Conservation (phyloP, 2,888 invertebrate genomes). For the Synanthedon formicaeformis region DNA sequence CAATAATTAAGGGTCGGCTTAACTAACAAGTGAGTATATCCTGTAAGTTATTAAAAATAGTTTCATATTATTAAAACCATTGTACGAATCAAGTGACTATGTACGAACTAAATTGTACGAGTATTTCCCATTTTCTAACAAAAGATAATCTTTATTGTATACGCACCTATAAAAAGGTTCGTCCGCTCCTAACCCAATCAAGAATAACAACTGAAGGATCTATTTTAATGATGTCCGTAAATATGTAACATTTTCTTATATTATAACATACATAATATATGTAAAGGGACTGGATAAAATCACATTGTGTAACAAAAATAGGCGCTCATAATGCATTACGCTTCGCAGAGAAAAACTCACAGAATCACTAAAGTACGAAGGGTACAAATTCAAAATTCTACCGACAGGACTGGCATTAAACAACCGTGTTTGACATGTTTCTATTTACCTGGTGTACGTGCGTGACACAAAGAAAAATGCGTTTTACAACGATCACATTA, state of each 20-base stretch:
- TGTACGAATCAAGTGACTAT: no score
- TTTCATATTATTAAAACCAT: no score
- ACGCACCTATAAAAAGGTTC: background rate
- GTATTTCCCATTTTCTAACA: no score
- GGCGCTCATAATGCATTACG: conserved; percentile 6
- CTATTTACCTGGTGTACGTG: conserved; percentile 21
- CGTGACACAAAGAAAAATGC: conserved; percentile 17
- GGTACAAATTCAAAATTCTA: conserved; percentile 32
- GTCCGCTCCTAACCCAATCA: conserved; percentile 8
- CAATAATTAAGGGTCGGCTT: no score
- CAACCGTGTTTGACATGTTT: conserved; percentile 33
- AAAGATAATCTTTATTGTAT: no score
- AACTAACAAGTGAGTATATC: no score
- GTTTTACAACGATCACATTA: conserved; percentile 18
- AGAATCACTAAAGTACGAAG: conserved; percentile 18
- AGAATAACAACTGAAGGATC: conserved; percentile 6
- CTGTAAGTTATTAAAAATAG: no score
- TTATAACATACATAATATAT: background rate
- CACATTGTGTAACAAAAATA: conserved; percentile 8
- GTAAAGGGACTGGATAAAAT: conserved; percentile 2
- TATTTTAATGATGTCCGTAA: background rate
- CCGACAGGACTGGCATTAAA: conserved; percentile 31
- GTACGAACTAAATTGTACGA: no score
- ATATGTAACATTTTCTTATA: background rate
- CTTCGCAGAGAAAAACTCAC: conserved; percentile 7